Evolutionary conservation across 2,888 invertebrate species (phyloP).

Genomic region (Pyralis farinalis): DNA sequence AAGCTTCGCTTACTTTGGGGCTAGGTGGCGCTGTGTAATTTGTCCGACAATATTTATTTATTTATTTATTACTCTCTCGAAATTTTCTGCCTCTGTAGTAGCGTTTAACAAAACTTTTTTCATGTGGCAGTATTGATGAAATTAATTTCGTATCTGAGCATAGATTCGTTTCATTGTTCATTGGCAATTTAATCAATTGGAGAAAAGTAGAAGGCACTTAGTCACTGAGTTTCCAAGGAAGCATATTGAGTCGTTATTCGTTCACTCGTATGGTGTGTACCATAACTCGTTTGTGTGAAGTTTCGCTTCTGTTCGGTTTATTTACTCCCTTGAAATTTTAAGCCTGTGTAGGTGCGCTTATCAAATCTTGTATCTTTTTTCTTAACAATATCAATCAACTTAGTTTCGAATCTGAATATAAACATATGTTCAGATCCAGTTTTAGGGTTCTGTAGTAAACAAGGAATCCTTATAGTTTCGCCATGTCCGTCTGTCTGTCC

Average conservation of each 20-base stretch:
- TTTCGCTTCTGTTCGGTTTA: no score
- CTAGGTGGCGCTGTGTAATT: no score
- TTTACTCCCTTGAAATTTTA: no score
- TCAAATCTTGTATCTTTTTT: slow-evolving; percentile 32
- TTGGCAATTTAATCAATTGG: slow-evolving; percentile 34
- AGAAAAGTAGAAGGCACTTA: slow-evolving; percentile 29
- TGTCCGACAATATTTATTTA: no score
- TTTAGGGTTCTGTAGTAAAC: no score
- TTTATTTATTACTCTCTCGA: no score
- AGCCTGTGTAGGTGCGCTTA: slow-evolving; percentile 38
- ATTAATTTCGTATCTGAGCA: slow-evolving; percentile 42
- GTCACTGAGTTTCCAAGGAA: slow-evolving; percentile 33
- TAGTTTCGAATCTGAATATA: slow-evolving; percentile 39
- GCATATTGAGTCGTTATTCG: slow-evolving; percentile 34
- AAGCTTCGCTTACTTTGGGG: no score
- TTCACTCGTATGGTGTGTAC: no score
- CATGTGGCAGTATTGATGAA: slow-evolving; percentile 27
- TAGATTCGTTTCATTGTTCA: slow-evolving; percentile 20
- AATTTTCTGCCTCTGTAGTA: slow-evolving; percentile 40
- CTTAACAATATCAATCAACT: slow-evolving; percentile 32
- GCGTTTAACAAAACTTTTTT: slow-evolving; percentile 34
- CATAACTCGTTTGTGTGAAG: no score
- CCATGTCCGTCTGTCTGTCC: no score
- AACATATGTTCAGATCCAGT: slow-evolving; percentile 25
- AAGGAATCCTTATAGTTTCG: no score